These are phyloP conservation scores for Ceyx cyanopectus DNA, from an alignment of 2,113 vertebrate genomes.

Conservation along the genomic window DNA sequence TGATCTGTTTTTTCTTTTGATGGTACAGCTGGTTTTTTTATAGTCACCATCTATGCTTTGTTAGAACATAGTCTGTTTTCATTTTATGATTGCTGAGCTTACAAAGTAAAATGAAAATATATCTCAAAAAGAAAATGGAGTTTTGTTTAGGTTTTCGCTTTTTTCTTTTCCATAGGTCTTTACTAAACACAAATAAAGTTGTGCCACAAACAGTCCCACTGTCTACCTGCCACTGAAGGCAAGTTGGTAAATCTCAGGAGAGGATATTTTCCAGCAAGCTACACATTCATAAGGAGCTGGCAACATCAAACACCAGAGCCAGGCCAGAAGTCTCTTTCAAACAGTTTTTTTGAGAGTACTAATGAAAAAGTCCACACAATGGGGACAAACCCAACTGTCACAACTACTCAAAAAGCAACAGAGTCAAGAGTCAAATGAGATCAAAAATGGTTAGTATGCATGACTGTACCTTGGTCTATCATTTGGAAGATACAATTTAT, in stretches of 20 bases:
- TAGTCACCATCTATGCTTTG: background rate
- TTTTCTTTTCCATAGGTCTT: background rate
- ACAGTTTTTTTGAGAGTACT: background rate
- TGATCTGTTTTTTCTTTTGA: background rate
- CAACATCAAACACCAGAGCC: conserved; percentile 9
- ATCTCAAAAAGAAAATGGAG: background rate
- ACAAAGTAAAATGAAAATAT: background rate
- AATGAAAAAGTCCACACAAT: background rate
- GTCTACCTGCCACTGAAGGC: background rate
- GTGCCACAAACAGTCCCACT: background rate
- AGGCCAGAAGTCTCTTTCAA: conserved; percentile 30
- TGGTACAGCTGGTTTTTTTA: background rate
- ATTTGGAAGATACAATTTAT: conserved; percentile 73
- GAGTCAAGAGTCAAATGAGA: conserved; percentile 57
- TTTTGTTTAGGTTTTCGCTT: background rate
- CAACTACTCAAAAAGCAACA: conserved; percentile 54
- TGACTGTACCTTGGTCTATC: conserved; percentile 73
- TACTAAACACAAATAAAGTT: background rate
- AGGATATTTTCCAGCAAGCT: background rate
- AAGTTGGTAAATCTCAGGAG: background rate
- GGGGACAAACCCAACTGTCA: background rate
- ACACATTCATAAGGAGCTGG: background rate
- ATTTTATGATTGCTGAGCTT: background rate
- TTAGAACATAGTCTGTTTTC: background rate
- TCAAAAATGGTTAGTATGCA: conserved; percentile 54